phyloP scores from a whole-genome alignment of 2,797 vertebrate genomes.

The Sebastes minor region DNA sequence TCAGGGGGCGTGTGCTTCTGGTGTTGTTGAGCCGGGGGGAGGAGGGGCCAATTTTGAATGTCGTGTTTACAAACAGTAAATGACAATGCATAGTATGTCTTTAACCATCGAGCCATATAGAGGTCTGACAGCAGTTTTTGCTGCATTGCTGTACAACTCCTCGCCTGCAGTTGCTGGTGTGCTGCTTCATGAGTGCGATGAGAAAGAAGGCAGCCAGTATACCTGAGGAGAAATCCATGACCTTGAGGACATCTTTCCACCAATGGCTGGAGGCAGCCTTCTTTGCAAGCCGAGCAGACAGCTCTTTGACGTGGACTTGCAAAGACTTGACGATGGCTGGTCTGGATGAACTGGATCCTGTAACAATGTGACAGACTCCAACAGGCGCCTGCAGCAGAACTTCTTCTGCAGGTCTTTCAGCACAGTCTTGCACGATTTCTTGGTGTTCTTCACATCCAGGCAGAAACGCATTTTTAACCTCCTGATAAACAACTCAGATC shows the following conservation, averaged over 20 bases:
- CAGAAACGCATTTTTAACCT: neutral
- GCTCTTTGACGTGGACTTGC: too few relatives aligned
- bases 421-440: neutral
- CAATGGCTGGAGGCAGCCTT: too few relatives aligned
- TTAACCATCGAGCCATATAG: neutral
- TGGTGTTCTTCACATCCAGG: fast-evolving
- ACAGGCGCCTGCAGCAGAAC: too few relatives aligned
- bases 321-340: too few relatives aligned
- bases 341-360: too few relatives aligned
- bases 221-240: neutral
- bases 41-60: too few relatives aligned
- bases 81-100: too few relatives aligned
- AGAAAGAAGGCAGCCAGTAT: neutral
- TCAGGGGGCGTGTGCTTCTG: too few relatives aligned
- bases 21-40: too few relatives aligned
- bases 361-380: too few relatives aligned
- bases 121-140: neutral
- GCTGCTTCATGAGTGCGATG: neutral
- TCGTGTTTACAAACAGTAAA: too few relatives aligned
- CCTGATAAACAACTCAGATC: neutral
- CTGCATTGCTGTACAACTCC: fast-evolving
- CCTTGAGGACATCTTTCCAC: neutral
- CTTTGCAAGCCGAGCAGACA: too few relatives aligned
- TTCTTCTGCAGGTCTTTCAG: neutral
- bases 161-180: neutral